phyloP scores from a whole-genome alignment of 2,113 vertebrate species.

The Grammomys surdaster region DNA sequence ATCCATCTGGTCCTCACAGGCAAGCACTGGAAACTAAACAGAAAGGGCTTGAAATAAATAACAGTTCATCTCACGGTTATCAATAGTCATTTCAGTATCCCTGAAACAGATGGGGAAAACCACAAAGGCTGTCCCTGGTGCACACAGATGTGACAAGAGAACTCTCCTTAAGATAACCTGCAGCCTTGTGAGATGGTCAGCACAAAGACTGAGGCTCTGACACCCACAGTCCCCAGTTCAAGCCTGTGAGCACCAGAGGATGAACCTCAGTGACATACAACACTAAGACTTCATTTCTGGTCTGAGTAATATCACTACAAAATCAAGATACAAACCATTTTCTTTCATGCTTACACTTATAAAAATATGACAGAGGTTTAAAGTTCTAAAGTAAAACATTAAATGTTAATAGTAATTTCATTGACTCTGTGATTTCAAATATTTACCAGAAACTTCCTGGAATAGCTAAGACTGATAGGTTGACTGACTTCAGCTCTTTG shows the following conservation, averaged over 20 bases:
- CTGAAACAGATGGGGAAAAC: background rate
- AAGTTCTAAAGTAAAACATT: background rate
- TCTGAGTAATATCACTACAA: background rate
- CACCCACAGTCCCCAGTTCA: background rate
- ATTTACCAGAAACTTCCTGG: background rate
- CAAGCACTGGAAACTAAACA: background rate
- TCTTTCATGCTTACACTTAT: background rate
- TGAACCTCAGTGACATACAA: background rate
- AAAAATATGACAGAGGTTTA: background rate
- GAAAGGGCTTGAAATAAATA: conserved; percentile 3
- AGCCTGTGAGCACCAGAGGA: background rate
- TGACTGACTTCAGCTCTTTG: background rate
- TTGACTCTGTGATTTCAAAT: background rate
- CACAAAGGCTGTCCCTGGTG: background rate
- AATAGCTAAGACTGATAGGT: background rate
- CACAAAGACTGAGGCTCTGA: background rate
- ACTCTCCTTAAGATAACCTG: background rate
- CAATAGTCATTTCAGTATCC: background rate
- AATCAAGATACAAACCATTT: background rate
- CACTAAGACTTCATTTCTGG: background rate
- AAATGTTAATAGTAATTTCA: background rate
- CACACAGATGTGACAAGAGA: background rate
- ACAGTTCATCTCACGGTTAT: background rate
- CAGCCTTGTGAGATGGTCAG: background rate
- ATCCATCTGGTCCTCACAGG: conserved; percentile 31